A percentile compares a stretch with the other conserved stretches of the same genome.
These are phyloP conservation scores for Hipposideros armiger DNA, from an alignment of 2,113 vertebrate genomes.

Conservation along the genomic window DNA sequence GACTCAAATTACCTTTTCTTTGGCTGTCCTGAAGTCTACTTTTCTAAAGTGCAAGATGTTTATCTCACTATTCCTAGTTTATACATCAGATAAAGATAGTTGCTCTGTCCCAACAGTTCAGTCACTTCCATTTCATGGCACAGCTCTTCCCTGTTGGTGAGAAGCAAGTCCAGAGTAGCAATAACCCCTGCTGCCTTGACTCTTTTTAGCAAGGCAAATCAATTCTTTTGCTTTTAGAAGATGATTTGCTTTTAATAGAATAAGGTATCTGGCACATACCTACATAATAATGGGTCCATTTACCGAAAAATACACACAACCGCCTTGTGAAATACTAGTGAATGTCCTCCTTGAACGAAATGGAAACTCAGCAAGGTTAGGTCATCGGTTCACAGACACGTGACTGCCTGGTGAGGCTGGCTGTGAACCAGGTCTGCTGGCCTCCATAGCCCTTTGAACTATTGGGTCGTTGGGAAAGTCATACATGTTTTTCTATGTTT, in stretches of 20 bases:
- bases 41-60: neutral
- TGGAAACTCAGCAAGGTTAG: neutral
- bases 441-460: rapidly evolving
- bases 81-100: neutral
- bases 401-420: neutral
- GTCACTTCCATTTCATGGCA: neutral
- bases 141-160: neutral
- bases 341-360: neutral
- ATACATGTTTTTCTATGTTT: too few species aligned
- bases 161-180: neutral
- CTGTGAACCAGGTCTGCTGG: neutral
- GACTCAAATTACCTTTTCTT: neutral
- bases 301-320: neutral
- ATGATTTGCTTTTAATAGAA: constrained; percentile 8
- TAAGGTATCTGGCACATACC: neutral
- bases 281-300: neutral
- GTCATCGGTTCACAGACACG: neutral
- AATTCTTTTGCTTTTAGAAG: neutral
- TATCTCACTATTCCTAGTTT: neutral
- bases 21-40: neutral
- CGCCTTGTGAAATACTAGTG: neutral
- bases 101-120: neutral
- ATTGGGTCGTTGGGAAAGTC: too few species aligned
- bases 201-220: neutral
- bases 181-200: neutral